Percentiles rank a stretch among this genome's conserved stretches.
phyloP scores from a whole-genome alignment of 2,888 invertebrate species.

The Deilephila porcellus region DNA sequence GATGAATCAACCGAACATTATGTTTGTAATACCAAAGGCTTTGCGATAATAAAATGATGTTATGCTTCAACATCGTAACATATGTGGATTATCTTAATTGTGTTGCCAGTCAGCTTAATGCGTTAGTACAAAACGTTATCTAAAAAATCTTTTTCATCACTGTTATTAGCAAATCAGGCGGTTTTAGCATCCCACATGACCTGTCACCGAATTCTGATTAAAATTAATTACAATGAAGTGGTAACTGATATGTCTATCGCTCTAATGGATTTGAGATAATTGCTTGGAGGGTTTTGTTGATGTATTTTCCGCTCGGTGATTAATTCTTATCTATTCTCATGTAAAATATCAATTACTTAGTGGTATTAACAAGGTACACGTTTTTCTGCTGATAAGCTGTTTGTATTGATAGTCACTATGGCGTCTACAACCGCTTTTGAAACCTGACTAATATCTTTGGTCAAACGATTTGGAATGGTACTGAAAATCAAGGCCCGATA shows the following conservation, averaged over 20 bases:
- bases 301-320: background rate
- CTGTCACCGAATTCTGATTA: background rate
- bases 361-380: too few relatives aligned
- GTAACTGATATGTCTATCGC: background rate
- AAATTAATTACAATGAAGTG: slow-evolving; percentile 1
- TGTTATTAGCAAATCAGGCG: background rate
- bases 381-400: too few relatives aligned
- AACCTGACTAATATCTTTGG: too few relatives aligned
- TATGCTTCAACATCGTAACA: background rate
- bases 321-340: slow-evolving; percentile 3
- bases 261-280: background rate
- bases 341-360: background rate
- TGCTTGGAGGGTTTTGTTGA: background rate
- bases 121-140: slow-evolving; percentile 43
- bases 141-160: slow-evolving; percentile 4
- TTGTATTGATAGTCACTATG: too few relatives aligned
- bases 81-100: slow-evolving; percentile 43
- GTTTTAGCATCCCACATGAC: background rate
- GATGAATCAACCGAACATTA: background rate
- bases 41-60: background rate
- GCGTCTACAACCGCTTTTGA: too few relatives aligned
- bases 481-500: too few relatives aligned
- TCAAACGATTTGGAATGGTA: too few relatives aligned
- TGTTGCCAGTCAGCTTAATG: slow-evolving; percentile 36
- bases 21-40: background rate